phyloP scores from a whole-genome alignment of 2,113 vertebrate genomes.

The Passer montanus region DNA sequence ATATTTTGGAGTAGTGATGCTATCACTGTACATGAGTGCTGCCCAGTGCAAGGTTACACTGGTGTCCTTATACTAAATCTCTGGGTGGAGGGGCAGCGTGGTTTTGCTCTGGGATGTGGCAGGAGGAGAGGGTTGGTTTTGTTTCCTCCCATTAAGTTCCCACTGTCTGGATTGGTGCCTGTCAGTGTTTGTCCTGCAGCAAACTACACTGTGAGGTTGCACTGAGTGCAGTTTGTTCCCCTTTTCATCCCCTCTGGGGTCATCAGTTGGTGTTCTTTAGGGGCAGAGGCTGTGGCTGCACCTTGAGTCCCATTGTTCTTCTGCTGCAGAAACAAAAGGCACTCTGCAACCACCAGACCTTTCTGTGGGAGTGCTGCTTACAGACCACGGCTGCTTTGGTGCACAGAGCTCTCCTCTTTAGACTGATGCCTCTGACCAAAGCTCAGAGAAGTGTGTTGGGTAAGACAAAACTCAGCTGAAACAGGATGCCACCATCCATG shows the following conservation, averaged over 20 bases:
- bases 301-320: background rate
- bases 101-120: background rate
- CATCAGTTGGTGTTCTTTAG: background rate
- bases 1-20: background rate
- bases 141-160: background rate
- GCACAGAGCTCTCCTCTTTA: background rate
- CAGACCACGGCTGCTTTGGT: accelerated
- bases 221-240: background rate
- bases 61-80: background rate
- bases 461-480: background rate
- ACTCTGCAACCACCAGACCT: background rate
- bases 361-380: background rate
- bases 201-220: background rate
- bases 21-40: accelerated
- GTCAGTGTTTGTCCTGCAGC: accelerated
- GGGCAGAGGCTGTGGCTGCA: background rate
- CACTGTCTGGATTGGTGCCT: background rate
- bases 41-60: background rate
- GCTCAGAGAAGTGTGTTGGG: background rate
- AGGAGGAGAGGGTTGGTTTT: background rate
- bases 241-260: background rate
- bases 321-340: background rate
- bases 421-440: background rate
- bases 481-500: accelerated
- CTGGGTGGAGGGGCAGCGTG: background rate